Evolutionary conservation across 2,113 vertebrate genomes (phyloP).

Genomic region (Osmerus eperlanus): DNA sequence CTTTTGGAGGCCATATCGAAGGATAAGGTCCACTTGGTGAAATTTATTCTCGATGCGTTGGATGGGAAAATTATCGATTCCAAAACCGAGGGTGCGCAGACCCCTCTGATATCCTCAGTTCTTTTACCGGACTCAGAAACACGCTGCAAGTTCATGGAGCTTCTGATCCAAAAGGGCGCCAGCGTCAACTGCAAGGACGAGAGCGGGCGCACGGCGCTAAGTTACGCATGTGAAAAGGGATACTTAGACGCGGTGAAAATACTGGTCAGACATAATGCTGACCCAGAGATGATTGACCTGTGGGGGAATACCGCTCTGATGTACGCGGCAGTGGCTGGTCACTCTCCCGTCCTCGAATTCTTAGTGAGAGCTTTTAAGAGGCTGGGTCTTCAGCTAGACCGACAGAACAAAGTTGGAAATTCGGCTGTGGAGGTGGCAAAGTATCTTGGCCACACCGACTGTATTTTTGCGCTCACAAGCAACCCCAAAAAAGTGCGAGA

Average conservation of each 20-base stretch:
- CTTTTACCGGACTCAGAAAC: constrained; percentile 53
- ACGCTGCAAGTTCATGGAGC: constrained; percentile 60
- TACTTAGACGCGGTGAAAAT: constrained; percentile 65
- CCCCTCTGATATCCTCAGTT: constrained; percentile 66
- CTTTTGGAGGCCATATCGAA: constrained; percentile 71
- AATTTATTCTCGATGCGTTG: constrained; percentile 70
- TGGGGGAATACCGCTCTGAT: constrained; percentile 71
- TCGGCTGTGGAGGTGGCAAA: constrained; percentile 66
- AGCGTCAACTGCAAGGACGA: constrained; percentile 61
- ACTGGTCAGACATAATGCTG: constrained; percentile 64
- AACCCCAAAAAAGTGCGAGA: constrained; percentile 37
- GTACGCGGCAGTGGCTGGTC: constrained; percentile 62
- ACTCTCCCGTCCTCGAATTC: constrained; percentile 62
- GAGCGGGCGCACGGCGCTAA: constrained; percentile 65
- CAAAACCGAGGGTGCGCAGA: constrained; percentile 55
- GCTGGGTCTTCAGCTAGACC: constrained; percentile 68
- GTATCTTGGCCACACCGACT: constrained; percentile 66
- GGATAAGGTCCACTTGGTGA: constrained; percentile 68
- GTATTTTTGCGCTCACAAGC: constrained; percentile 55
- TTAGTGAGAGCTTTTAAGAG: constrained; percentile 72
- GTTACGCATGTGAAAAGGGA: constrained; percentile 67
- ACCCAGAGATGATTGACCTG: constrained; percentile 64
- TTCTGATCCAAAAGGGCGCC: constrained; percentile 66
- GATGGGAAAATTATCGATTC: constrained; percentile 70
- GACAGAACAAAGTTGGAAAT: constrained; percentile 70